Evolutionary conservation across 2,113 vertebrate genomes (phyloP).

Genomic region (Platichthys flesus): DNA sequence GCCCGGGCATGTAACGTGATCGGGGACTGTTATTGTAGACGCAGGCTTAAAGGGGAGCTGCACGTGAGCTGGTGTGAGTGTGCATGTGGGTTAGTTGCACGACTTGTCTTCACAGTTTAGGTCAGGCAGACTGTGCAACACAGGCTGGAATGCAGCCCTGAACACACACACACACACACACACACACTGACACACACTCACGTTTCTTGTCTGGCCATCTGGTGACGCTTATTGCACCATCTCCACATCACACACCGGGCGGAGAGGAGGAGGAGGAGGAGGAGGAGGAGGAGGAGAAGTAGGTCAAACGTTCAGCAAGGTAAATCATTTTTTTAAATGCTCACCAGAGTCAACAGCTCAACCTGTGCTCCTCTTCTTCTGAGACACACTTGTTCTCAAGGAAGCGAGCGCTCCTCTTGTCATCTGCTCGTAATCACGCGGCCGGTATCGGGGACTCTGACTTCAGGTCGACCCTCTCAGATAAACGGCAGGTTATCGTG

Average conservation of each 20-base stretch:
- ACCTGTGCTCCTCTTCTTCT: background rate
- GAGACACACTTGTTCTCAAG: slow-evolving; percentile 15
- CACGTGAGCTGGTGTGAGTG: slow-evolving; percentile 27
- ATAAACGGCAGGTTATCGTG: slow-evolving; percentile 53
- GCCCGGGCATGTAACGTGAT: slow-evolving; percentile 61
- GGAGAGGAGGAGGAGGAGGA: slow-evolving; percentile 3
- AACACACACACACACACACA: slow-evolving; percentile 38
- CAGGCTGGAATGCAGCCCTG: slow-evolving; percentile 69
- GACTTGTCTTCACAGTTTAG: slow-evolving; percentile 58
- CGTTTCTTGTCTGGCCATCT: slow-evolving; percentile 77
- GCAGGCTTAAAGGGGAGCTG: slow-evolving; percentile 45
- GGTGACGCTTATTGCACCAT: slow-evolving; percentile 74
- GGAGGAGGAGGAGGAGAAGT: slow-evolving; percentile 38
- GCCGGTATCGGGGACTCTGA: slow-evolving; percentile 37
- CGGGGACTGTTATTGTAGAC: slow-evolving; percentile 60
- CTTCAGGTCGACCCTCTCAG: slow-evolving; percentile 55
- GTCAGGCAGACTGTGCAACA: slow-evolving; percentile 53
- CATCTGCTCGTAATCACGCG: slow-evolving; percentile 61
- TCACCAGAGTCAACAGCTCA: slow-evolving; percentile 64
- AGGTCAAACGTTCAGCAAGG: slow-evolving; percentile 77
- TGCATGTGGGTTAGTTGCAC: slow-evolving; percentile 7
- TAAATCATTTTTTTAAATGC: slow-evolving; percentile 74
- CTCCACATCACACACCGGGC: slow-evolving; percentile 48
- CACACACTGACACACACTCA: slow-evolving; percentile 12
- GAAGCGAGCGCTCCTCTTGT: slow-evolving; percentile 44